phyloP scores from a whole-genome alignment of 2,797 vertebrate genomes.

The Platalea minor region DNA sequence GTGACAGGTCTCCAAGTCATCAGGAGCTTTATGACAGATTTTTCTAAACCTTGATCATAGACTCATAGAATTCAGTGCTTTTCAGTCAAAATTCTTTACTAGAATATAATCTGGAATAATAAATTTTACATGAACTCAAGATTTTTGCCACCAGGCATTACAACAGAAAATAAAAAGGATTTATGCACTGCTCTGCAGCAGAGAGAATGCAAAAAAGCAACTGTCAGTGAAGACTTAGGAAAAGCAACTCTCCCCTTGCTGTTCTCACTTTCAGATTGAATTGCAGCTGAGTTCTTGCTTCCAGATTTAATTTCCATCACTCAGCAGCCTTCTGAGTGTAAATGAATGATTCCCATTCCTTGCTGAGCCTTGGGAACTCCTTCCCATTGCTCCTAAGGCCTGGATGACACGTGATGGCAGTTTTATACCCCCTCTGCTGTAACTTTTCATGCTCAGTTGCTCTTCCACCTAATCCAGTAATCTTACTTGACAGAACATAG shows the following conservation, averaged over 20 bases:
- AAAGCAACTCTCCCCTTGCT: neutral
- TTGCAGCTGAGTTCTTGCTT: neutral
- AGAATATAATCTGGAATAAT: neutral
- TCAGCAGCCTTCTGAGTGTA: neutral
- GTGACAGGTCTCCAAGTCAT: neutral
- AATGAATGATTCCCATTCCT: neutral
- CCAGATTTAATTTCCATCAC: neutral
- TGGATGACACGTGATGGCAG: neutral
- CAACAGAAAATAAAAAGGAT: neutral
- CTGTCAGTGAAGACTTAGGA: neutral
- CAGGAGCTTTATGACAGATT: neutral
- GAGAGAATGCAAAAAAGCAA: neutral
- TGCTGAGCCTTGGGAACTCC: neutral
- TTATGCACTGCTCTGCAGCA: neutral
- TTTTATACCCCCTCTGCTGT: neutral
- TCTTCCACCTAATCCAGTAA: neutral
- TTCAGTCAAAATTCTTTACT: neutral
- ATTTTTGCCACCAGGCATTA: neutral
- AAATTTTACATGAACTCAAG: neutral
- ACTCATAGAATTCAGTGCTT: neutral
- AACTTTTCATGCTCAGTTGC: neutral
- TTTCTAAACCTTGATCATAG: neutral
- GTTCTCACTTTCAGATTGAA: neutral
- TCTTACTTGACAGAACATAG: neutral
- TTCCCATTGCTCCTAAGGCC: neutral